Percentiles rank a stretch among this genome's conserved stretches.
These are phyloP conservation scores for Mus spicilegus DNA, from an alignment of 2,113 vertebrate species.

Conservation along the genomic window DNA sequence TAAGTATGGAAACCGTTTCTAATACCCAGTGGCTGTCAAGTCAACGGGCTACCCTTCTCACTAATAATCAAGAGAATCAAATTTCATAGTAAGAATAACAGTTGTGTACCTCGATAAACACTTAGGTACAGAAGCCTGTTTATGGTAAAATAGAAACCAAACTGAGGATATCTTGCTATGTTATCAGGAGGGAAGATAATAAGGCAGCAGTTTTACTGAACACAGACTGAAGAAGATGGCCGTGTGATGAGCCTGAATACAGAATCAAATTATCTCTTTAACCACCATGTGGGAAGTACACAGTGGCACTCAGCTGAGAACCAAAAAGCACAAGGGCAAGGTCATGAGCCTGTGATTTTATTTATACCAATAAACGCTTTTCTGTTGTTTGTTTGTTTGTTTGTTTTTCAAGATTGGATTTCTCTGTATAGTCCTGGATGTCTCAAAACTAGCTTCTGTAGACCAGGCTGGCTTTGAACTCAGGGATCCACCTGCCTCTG, in stretches of 20 bases:
- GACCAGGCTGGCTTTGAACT: neutral
- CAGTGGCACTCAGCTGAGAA: slow-evolving; percentile 9
- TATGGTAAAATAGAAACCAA: slow-evolving; percentile 46
- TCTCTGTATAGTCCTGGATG: neutral
- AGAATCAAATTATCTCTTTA: slow-evolving; percentile 61
- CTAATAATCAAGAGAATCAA: slow-evolving; percentile 51
- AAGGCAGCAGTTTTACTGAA: slow-evolving; percentile 17
- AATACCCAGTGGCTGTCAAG: neutral
- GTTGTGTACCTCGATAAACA: neutral
- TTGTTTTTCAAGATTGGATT: neutral
- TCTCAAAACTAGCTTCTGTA: neutral
- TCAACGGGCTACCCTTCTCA: neutral
- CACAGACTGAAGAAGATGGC: neutral
- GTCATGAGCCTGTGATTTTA: slow-evolving; percentile 25
- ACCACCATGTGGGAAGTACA: neutral
- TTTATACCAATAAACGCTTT: neutral
- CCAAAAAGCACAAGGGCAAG: neutral
- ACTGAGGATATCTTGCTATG: neutral
- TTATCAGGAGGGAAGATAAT: slow-evolving; percentile 25
- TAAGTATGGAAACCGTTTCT: neutral
- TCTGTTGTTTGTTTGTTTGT: neutral
- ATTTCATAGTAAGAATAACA: slow-evolving; percentile 34
- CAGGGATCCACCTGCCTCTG: neutral
- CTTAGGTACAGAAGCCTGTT: neutral
- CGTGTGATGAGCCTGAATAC: slow-evolving; percentile 5